phyloP scores from a whole-genome alignment of 1,140 invertebrate genomes.

The Eubasilissa regina region DNA sequence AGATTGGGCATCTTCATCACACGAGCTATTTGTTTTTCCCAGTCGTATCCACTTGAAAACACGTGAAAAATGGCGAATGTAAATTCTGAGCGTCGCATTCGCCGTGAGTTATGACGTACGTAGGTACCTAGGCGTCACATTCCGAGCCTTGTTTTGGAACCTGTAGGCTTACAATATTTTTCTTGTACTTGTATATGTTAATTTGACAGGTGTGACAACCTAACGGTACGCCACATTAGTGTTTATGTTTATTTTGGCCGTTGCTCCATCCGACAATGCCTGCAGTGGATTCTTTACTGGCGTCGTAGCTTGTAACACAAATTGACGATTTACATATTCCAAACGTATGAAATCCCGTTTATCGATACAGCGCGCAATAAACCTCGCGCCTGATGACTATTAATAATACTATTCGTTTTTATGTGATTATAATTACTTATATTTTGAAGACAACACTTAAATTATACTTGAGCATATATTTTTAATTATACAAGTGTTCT shows the following conservation, averaged over 20 bases:
- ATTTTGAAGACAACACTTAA: too few relatives aligned
- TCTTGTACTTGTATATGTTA: slow-evolving; percentile 3
- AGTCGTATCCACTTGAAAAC: too few relatives aligned
- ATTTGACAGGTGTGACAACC: slow-evolving; percentile 42
- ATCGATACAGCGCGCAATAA: not conserved
- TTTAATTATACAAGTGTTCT: too few relatives aligned
- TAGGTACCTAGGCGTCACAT: not conserved
- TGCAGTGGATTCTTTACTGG: not conserved
- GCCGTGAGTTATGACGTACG: not conserved
- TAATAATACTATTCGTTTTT: too few relatives aligned
- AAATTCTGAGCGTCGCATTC: not conserved
- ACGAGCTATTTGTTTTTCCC: too few relatives aligned
- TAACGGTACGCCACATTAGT: slow-evolving; percentile 23
- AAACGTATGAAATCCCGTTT: slow-evolving; percentile 9
- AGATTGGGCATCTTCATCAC: too few relatives aligned
- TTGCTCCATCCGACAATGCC: slow-evolving; percentile 12
- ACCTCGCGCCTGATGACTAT: too few relatives aligned
- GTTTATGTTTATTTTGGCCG: slow-evolving; percentile 16
- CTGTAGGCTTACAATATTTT: not conserved
- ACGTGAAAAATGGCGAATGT: not conserved
- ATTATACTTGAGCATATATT: too few relatives aligned
- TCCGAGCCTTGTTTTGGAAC: not conserved
- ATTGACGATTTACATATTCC: slow-evolving; percentile 29
- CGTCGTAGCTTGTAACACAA: slow-evolving; percentile 4
- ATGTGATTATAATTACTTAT: too few relatives aligned